Evolutionary conservation across 2,888 invertebrate genomes (phyloP).

Genomic region (Drosophila mayaguana): DNA sequence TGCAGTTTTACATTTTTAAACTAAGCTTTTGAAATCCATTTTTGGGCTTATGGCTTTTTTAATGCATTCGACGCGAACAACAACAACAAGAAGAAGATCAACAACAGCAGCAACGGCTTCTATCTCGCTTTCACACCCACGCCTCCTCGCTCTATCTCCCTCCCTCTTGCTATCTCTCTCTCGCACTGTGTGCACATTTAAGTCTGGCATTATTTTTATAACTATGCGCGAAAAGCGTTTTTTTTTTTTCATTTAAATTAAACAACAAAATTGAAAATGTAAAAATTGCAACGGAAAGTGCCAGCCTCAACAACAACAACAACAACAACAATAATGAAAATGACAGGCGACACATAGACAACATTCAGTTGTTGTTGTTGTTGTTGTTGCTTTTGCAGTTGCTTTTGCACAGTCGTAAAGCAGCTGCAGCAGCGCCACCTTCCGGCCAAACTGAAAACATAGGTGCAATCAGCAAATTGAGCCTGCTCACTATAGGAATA

Average conservation of each 20-base stretch:
- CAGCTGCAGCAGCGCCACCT: constrained; percentile 76
- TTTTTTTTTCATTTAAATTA: constrained; percentile 78
- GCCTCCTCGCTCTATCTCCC: neutral
- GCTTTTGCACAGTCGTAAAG: constrained; percentile 65
- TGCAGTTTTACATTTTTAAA: constrained; percentile 11
- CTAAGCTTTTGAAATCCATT: constrained; percentile 64
- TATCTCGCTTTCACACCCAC: constrained; percentile 2
- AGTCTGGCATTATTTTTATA: constrained; percentile 72
- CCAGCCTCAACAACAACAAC: constrained; percentile 44
- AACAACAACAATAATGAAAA: constrained; percentile 39
- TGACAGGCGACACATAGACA: constrained; percentile 48
- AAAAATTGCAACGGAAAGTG: constrained; percentile 72
- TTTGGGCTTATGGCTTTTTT: constrained; percentile 51
- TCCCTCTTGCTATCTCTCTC: neutral
- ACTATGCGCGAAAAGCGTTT: constrained; percentile 78
- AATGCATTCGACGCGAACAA: constrained; percentile 50
- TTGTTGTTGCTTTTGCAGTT: constrained; percentile 31
- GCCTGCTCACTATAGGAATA: constrained; percentile 1
- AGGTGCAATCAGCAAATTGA: neutral
- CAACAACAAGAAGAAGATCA: neutral
- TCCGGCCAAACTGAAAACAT: constrained; percentile 56
- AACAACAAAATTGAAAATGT: constrained; percentile 63
- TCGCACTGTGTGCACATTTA: constrained; percentile 31
- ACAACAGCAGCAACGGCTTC: neutral
- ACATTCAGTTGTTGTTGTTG: constrained; percentile 35